A percentile compares a stretch with the other conserved stretches of the same genome.
phyloP scores from a whole-genome alignment of 1,140 invertebrate genomes.

The Gerris buenoi region DNA sequence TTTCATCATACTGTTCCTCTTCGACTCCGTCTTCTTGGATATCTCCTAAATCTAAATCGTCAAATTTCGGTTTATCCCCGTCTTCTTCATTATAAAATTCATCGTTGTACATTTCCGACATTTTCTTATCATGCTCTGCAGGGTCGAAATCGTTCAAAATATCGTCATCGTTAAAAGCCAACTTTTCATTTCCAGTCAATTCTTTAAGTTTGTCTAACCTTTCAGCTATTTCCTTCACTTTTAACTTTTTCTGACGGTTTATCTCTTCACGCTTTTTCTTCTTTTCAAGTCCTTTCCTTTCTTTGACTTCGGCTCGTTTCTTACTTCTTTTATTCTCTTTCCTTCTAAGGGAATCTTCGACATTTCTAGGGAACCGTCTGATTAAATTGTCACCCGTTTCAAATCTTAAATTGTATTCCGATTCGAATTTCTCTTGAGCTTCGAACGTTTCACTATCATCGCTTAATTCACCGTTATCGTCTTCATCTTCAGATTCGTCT shows the following conservation, averaged over 20 bases:
- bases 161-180: conserved; percentile 37
- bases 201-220: conserved; percentile 76
- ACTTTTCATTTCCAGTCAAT: conserved; percentile 68
- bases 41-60: conserved; percentile 3
- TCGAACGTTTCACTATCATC: conserved; percentile 56
- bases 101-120: conserved; percentile 74
- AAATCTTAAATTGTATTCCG: conserved; percentile 90
- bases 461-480: conserved; percentile 50
- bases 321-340: conserved; percentile 62
- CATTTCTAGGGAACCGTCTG: conserved; percentile 76
- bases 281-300: conserved; percentile 71
- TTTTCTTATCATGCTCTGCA: conserved; percentile 67
- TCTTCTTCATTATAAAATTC: conserved; percentile 52
- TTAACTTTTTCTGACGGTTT: conserved; percentile 68
- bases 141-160: conserved; percentile 88
- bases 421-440: conserved; percentile 79
- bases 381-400: conserved; percentile 44
- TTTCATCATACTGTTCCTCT: conserved; percentile 7
- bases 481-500: conserved; percentile 49
- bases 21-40: background rate
- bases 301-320: conserved; percentile 57
- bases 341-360: conserved; percentile 65
- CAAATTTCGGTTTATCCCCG: conserved; percentile 9
- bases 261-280: conserved; percentile 69
- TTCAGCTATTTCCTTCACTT: conserved; percentile 77